phyloP scores from a whole-genome alignment of 2,113 vertebrate genomes.

The Ochotona princeps region DNA sequence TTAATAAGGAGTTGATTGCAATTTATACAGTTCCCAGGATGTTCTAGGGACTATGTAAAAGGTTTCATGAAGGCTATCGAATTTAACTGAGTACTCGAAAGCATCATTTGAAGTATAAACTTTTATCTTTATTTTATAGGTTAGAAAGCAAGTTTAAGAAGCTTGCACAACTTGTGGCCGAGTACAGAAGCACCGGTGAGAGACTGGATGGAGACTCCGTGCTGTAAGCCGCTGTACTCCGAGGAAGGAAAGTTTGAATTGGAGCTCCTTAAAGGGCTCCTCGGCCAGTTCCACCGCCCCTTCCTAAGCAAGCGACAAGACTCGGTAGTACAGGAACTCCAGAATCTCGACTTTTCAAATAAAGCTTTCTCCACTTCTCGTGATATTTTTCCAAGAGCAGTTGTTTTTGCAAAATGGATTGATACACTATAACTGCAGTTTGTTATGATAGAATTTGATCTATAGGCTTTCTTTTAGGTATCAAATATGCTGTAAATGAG shows the following conservation, averaged over 20 bases:
- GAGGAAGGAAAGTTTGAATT: not conserved
- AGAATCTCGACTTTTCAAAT: not conserved
- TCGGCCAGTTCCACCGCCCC: not conserved
- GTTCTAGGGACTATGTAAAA: not conserved
- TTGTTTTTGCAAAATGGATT: conserved; percentile 36
- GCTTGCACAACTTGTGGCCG: not conserved
- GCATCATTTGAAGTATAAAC: not conserved
- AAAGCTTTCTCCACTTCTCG: not conserved
- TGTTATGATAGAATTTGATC: not conserved
- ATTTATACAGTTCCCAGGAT: not conserved
- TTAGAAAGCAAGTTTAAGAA: not conserved
- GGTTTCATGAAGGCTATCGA: not conserved
- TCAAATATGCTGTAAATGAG: not conserved
- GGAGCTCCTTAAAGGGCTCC: not conserved
- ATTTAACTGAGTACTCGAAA: conserved; percentile 2
- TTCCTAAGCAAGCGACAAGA: not conserved
- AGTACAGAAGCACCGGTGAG: not conserved
- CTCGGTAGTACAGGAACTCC: not conserved
- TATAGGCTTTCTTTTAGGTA: not conserved
- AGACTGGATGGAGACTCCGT: not conserved
- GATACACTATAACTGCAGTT: conserved; percentile 23
- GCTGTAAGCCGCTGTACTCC: not conserved
- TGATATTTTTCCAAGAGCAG: not conserved
- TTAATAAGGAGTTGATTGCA: not conserved
- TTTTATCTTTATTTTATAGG: not conserved